phyloP scores from a whole-genome alignment of 2,888 invertebrate genomes.

The Boloria selene region DNA sequence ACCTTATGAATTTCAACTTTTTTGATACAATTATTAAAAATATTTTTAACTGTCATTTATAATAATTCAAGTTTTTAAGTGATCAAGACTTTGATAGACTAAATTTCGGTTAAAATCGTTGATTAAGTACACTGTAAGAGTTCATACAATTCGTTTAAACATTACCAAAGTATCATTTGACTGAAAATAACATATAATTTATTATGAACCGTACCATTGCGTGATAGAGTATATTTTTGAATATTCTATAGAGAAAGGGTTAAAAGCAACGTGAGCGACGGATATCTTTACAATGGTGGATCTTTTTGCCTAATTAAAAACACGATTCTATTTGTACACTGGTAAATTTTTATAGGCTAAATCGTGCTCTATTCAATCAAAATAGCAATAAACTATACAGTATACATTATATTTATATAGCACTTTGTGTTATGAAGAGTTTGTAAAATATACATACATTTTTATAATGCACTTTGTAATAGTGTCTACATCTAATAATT shows the following conservation, averaged over 20 bases:
- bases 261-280: constrained; percentile 25
- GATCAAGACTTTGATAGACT: constrained; percentile 1
- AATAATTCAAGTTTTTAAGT: too few relatives aligned
- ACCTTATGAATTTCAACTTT: too few relatives aligned
- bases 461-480: too few relatives aligned
- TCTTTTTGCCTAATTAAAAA: constrained; percentile 56
- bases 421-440: too few relatives aligned
- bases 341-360: constrained; percentile 49
- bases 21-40: too few relatives aligned
- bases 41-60: too few relatives aligned
- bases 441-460: too few relatives aligned
- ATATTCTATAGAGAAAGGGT: neutral
- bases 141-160: constrained; percentile 7
- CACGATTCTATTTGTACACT: constrained; percentile 57
- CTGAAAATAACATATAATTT: constrained; percentile 1
- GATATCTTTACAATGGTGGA: neutral
- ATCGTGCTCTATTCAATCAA: constrained; percentile 22
- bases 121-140: constrained; percentile 11
- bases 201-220: neutral
- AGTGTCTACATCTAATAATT: too few relatives aligned
- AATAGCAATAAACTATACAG: too few relatives aligned
- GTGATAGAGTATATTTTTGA: constrained; percentile 13
- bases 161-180: constrained; percentile 18
- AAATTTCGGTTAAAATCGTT: constrained; percentile 2
- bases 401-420: too few relatives aligned